Percentiles rank a stretch among this genome's conserved stretches.
Conservation (phyloP, 1,140 invertebrate genomes). For the Saccostrea cuccullata region DNA sequence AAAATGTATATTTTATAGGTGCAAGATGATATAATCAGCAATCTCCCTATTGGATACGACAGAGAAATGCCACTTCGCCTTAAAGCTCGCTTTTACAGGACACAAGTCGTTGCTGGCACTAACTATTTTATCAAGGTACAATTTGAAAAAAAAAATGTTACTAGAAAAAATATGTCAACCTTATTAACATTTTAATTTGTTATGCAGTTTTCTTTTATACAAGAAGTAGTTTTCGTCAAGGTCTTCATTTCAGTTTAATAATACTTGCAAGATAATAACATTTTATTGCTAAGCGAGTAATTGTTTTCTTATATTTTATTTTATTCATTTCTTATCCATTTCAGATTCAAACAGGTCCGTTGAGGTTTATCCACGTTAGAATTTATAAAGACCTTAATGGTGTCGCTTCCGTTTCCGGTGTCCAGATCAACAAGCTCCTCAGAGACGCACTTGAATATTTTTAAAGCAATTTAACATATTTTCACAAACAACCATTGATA, state of each 20-base stretch:
- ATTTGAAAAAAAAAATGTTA: not conserved
- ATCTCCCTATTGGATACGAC: not conserved
- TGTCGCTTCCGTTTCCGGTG: not conserved
- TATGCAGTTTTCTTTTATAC: no score
- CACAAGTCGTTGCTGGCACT: not conserved
- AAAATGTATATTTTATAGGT: not conserved
- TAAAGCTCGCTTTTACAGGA: not conserved
- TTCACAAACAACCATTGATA: no score
- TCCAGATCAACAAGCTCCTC: not conserved
- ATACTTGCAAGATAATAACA: no score
- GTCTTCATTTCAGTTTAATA: no score
- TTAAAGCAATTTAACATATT: not conserved
- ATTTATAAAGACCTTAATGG: not conserved
- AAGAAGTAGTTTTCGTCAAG: no score
- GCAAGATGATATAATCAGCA: not conserved
- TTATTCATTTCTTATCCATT: not conserved
- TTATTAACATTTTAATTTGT: no score
- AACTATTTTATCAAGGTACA: conserved; percentile 14
- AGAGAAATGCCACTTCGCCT: not conserved
- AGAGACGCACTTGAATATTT: not conserved
- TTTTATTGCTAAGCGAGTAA: no score
- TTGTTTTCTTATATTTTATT: no score
- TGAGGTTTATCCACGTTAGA: not conserved
- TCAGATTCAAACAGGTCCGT: not conserved
- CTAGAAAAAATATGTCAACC: no score